Evolutionary conservation across 2,113 vertebrate genomes (phyloP).

Genomic region (Dipodomys spectabilis): DNA sequence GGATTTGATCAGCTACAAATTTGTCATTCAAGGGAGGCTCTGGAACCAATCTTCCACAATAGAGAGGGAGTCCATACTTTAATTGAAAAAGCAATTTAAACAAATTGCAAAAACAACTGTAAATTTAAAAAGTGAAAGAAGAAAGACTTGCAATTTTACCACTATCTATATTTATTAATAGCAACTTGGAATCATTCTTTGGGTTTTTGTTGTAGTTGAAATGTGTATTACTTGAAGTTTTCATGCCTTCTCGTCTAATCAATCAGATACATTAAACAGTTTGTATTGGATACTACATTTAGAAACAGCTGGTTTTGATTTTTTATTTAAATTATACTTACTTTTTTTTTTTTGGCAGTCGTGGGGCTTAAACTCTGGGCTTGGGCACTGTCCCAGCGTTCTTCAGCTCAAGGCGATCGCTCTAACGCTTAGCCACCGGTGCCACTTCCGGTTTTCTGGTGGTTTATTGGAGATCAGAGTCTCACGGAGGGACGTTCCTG

Average conservation of each 20-base stretch:
- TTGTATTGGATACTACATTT: not conserved
- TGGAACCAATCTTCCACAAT: not conserved
- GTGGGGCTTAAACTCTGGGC: too few relatives aligned
- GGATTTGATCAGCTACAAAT: not conserved
- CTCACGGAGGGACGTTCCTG: too few relatives aligned
- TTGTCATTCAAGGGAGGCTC: not conserved
- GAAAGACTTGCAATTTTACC: not conserved
- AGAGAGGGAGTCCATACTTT: not conserved
- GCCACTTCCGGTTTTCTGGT: too few relatives aligned
- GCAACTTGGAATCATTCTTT: conserved; percentile 5
- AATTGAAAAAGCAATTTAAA: conserved; percentile 14
- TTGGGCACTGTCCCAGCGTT: too few relatives aligned
- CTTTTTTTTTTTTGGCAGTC: too few relatives aligned
- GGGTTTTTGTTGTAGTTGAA: not conserved
- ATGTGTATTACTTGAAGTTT: conserved; percentile 32
- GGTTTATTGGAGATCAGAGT: too few relatives aligned
- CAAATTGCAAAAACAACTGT: not conserved
- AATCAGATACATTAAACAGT: not conserved
- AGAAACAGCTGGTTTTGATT: not conserved
- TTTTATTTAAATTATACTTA: too few relatives aligned
- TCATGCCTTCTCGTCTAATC: not conserved
- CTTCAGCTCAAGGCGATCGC: too few relatives aligned
- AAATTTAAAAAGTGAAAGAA: not conserved
- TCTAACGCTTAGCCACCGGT: too few relatives aligned
- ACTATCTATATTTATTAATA: not conserved